Base-by-base conservation (phyloP, 2,888 invertebrate genomes). In the Elegia similella region DNA sequence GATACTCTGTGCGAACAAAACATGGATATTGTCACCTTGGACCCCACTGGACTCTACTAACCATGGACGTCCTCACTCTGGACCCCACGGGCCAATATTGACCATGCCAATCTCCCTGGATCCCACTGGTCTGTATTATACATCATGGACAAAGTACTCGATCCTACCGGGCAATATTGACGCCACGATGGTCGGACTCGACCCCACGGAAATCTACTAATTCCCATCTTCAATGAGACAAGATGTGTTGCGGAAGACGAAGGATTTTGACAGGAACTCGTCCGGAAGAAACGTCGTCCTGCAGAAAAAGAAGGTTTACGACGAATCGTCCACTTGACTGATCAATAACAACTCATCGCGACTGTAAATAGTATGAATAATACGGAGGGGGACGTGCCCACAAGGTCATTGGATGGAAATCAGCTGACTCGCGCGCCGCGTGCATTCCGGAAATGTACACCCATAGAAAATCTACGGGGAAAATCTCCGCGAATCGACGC, bases 1-100 rank as follows among this genome's bases (percentile, higher is more conserved):
- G 84, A 74, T 80, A 73, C 61, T 70, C 77, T 84, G 88, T 87
- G 87, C 76, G 78, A 74, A 32, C 46, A 46, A 32, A 59, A 59
- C 74, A 91, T 90, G 90, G 87, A 89, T 83, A 85, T 88, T 71
- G 72, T 83, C 63, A 82, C 86, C 52, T 67, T 91, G 76, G 90
- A 91, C 75, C 90, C 90, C 12, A 91, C 90, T 70, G 90, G 89
- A 82, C 89, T 89, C 57, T 90, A 91, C 68, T 90, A 81, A 75
- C 72, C 66, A 88, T 90, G 88, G 85, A 86, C 68, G 73, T 76
- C 62, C 65, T 68, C 64, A 84, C 84, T 5, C 75, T 90, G 57
- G 90, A 89, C 72, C 89, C 89, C 47, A 90, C 88, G 57, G 88
- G 88, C 70, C 88, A 89, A 73, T 79, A 81, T 73, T 79, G 78